A percentile compares a stretch with the other conserved stretches of the same genome.
Evolutionary conservation across 1,140 invertebrate species (phyloP).

Genomic region (Aleiodes sp.): DNA sequence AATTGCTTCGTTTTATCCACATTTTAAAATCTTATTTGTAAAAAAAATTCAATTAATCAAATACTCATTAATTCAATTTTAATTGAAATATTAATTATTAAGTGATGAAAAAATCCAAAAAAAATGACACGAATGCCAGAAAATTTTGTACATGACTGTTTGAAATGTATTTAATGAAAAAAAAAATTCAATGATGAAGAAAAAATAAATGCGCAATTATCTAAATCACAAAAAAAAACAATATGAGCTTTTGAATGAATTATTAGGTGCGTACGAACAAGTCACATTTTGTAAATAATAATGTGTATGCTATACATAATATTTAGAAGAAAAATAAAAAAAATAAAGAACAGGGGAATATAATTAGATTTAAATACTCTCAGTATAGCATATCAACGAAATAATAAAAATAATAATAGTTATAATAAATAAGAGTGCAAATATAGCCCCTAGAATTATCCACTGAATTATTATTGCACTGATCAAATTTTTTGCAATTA

Average conservation of each 20-base stretch:
- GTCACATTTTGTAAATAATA: slow-evolving; percentile 27
- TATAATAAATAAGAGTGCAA: slow-evolving; percentile 20
- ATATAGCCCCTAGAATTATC: slow-evolving; percentile 9
- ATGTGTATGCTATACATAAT: slow-evolving; percentile 26
- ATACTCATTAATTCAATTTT: too few relatives aligned
- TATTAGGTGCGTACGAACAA: slow-evolving; percentile 10
- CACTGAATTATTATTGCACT: slow-evolving; percentile 15
- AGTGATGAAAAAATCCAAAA: too few relatives aligned
- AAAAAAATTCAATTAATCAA: not conserved
- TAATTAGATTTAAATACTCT: not conserved
- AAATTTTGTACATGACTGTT: slow-evolving; percentile 7
- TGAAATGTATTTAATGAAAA: slow-evolving; percentile 1
- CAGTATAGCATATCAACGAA: slow-evolving; percentile 29
- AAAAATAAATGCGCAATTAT: not conserved
- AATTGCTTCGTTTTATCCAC: slow-evolving; percentile 2
- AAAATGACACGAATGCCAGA: not conserved
- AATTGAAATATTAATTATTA: too few relatives aligned
- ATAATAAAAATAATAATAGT: slow-evolving; percentile 16
- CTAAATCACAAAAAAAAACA: not conserved
- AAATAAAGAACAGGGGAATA: slow-evolving; percentile 6
- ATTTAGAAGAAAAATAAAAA: slow-evolving; percentile 10
- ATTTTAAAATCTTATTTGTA: slow-evolving; percentile 19
- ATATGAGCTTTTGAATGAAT: slow-evolving; percentile 17
- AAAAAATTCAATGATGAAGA: not conserved
- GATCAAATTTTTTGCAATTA: slow-evolving; percentile 18